Percentiles rank a stretch among this genome's conserved stretches.
phyloP scores from a whole-genome alignment of 2,888 invertebrate species.

The Hecatera dysodea region DNA sequence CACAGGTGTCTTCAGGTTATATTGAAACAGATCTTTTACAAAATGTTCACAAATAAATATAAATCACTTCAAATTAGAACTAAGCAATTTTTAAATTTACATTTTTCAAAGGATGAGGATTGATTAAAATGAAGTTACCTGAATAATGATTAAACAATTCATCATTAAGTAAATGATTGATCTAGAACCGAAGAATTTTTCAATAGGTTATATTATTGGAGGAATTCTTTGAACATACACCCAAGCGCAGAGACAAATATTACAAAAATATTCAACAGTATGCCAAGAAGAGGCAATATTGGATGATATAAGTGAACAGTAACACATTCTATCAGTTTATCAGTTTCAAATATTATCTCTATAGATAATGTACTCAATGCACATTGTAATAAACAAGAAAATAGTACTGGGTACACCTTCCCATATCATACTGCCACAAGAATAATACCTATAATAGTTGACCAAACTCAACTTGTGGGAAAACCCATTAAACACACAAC shows the following conservation, averaged over 20 bases:
- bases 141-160: background rate
- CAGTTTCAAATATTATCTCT: constrained; percentile 4
- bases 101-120: background rate
- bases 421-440: background rate
- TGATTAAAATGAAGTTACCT: background rate
- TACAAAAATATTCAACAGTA: background rate
- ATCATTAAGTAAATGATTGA: constrained; percentile 1
- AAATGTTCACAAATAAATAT: background rate
- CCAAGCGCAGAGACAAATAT: too few species aligned
- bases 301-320: background rate
- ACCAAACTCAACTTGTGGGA: background rate
- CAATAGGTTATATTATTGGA: background rate
- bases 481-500: background rate
- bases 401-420: background rate
- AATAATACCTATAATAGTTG: background rate
- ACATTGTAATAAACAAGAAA: background rate
- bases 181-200: background rate
- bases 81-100: background rate
- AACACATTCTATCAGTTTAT: constrained; percentile 11
- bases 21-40: background rate
- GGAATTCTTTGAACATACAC: background rate
- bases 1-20: background rate
- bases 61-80: background rate
- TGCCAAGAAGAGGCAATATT: background rate
- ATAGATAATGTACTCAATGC: constrained; percentile 12